These are phyloP conservation scores for Nycticebus coucang DNA, from an alignment of 2,113 vertebrate species.

Conservation along the genomic window DNA sequence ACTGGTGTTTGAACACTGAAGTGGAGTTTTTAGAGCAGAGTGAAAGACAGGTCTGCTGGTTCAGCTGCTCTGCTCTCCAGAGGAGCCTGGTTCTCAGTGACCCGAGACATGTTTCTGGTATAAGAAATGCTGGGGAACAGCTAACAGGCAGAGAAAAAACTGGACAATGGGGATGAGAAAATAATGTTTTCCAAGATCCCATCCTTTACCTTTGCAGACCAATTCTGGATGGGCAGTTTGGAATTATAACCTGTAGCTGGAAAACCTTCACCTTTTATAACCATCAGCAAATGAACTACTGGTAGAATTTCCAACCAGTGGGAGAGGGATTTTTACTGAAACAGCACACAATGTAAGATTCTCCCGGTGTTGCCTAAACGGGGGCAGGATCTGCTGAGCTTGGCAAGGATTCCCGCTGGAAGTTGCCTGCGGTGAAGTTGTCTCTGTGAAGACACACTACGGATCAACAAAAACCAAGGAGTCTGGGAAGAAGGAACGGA, in stretches of 20 bases:
- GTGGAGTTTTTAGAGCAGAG: neutral
- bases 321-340: neutral
- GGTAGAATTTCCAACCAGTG: neutral
- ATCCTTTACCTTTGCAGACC: neutral
- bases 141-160: neutral
- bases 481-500: slow-evolving; percentile 17
- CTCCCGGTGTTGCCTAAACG: neutral
- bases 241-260: slow-evolving; percentile 43
- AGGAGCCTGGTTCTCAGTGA: neutral
- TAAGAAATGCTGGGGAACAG: neutral
- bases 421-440: neutral
- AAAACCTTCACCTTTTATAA: neutral
- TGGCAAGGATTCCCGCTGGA: slow-evolving; percentile 14
- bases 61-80: neutral
- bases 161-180: neutral
- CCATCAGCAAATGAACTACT: neutral
- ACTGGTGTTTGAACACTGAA: neutral
- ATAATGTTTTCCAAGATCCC: neutral
- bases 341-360: neutral
- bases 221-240: neutral
- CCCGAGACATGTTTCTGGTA: neutral
- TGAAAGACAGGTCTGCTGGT: neutral
- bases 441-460: neutral
- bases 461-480: neutral
- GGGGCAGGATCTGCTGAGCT: neutral